Evolutionary conservation across 2,888 invertebrate genomes (phyloP).

Genomic region (Agonopterix alstromeriana): DNA sequence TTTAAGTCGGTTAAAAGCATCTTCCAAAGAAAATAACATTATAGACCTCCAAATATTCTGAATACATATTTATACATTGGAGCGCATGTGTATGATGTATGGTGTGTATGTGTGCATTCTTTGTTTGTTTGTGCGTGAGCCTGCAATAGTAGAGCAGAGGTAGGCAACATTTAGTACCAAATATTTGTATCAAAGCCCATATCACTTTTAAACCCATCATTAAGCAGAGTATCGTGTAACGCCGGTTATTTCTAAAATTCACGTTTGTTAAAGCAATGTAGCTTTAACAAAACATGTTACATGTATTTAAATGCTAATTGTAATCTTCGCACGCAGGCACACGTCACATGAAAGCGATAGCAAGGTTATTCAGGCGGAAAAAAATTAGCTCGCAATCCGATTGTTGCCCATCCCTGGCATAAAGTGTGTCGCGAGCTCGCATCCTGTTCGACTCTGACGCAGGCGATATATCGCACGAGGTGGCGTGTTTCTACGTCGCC

Average conservation of each 20-base stretch:
- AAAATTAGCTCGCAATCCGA: background rate
- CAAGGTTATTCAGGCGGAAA: background rate
- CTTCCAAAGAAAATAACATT: too few relatives aligned
- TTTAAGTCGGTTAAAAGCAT: too few relatives aligned
- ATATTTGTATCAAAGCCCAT: too few relatives aligned
- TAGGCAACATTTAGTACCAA: too few relatives aligned
- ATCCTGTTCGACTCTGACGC: slow-evolving; percentile 37
- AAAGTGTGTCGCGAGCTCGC: slow-evolving; percentile 48
- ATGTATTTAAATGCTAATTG: too few relatives aligned
- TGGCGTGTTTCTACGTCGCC: slow-evolving; percentile 50
- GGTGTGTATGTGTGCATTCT: background rate
- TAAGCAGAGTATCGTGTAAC: background rate
- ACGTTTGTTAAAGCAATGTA: too few relatives aligned
- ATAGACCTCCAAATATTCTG: too few relatives aligned
- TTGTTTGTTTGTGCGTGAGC: background rate
- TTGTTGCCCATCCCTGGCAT: slow-evolving; percentile 10
- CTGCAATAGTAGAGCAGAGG: too few relatives aligned
- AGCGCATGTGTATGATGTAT: slow-evolving; percentile 9
- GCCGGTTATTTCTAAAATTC: too few relatives aligned
- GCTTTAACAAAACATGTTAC: too few relatives aligned
- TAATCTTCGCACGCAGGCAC: too few relatives aligned
- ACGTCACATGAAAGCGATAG: background rate
- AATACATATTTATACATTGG: background rate
- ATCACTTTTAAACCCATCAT: background rate
- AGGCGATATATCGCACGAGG: slow-evolving; percentile 54